A percentile compares a stretch with the other conserved stretches of the same genome.
Conservation (phyloP, 2,888 invertebrate genomes). For the Pecten maximus region DNA sequence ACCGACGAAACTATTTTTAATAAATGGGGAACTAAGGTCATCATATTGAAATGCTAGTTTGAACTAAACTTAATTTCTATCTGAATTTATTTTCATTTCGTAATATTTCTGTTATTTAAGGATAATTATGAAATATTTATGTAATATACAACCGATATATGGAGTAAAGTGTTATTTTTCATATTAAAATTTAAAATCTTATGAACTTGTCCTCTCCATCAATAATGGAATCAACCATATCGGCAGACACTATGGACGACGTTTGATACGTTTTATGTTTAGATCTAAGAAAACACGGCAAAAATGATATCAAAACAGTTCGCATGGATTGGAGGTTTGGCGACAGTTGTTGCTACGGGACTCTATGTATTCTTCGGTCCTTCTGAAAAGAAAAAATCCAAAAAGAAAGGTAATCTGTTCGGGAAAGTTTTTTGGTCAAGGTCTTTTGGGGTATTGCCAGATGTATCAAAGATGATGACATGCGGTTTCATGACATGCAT, state of each 20-base stretch:
- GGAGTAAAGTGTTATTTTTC: no score
- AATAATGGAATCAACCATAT: neutral
- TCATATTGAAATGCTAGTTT: no score
- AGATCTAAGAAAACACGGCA: neutral
- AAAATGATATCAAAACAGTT: conserved; percentile 58
- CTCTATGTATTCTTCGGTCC: conserved; percentile 78
- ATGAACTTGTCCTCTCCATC: no score
- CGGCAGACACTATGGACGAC: conserved; percentile 32
- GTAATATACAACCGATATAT: no score
- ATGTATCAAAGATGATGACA: neutral
- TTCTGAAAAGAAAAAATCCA: conserved; percentile 55
- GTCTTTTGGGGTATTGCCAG: neutral
- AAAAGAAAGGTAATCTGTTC: conserved; percentile 59
- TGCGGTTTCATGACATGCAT: no score
- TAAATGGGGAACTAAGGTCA: neutral
- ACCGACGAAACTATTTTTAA: neutral
- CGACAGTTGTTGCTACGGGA: conserved; percentile 72
- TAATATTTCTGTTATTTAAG: no score
- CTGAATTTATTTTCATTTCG: no score
- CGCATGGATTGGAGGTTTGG: conserved; percentile 64
- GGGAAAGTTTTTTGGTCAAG: neutral
- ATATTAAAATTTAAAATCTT: no score
- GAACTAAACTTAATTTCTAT: no score
- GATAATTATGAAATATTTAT: no score
- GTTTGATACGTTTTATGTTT: neutral